phyloP scores from a whole-genome alignment of 2,797 vertebrate species.

The Microctenopoma stevenorrisi region DNA sequence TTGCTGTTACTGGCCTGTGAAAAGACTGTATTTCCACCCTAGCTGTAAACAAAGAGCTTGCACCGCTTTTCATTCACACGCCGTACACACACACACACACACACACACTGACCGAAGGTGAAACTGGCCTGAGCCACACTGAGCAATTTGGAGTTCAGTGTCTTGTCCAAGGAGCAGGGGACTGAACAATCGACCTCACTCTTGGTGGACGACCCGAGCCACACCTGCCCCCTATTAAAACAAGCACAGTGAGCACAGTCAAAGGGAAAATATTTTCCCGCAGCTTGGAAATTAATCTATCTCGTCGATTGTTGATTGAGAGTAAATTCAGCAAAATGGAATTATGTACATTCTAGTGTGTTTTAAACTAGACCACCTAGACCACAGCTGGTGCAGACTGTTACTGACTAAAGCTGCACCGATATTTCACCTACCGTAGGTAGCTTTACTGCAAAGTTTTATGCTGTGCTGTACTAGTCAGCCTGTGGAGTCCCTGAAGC shows the following conservation, averaged over 20 bases:
- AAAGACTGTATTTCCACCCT: not conserved
- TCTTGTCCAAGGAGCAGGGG: too few species aligned
- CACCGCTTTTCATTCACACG: too few species aligned
- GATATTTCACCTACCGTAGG: not conserved
- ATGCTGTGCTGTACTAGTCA: not conserved
- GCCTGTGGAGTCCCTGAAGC: not conserved
- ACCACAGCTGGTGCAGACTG: too few species aligned
- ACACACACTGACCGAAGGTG: too few species aligned
- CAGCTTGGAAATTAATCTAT: not conserved
- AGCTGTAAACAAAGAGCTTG: too few species aligned
- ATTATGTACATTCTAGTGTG: not conserved
- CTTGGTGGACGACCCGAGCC: too few species aligned
- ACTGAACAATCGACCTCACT: too few species aligned
- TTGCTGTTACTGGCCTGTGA: constrained; percentile 10
- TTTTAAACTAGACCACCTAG: not conserved
- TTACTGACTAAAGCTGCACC: not conserved
- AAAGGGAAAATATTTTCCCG: not conserved
- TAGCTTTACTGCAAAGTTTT: not conserved
- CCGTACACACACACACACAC: too few species aligned
- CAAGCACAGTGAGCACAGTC: not conserved
- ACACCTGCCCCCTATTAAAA: not conserved
- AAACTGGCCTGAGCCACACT: too few species aligned
- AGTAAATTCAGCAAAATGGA: not conserved
- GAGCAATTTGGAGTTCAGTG: too few species aligned
- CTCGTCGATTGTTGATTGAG: not conserved